phyloP scores from a whole-genome alignment of 23 tunicate species.

The Ascidia mentula region DNA sequence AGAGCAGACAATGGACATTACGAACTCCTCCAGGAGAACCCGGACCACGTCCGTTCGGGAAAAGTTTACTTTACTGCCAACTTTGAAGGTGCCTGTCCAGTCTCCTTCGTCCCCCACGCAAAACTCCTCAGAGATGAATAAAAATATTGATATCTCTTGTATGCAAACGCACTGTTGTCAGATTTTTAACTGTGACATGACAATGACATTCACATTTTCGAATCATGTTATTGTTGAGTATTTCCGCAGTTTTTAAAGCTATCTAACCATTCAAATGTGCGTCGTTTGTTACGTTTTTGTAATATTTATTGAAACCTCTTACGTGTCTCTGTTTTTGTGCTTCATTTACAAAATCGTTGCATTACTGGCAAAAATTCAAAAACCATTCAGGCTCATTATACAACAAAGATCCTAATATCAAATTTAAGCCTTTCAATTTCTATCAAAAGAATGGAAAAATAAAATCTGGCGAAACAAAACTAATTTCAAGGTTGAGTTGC shows the following conservation, averaged over 20 bases:
- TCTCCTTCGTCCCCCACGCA: conserved; percentile 21
- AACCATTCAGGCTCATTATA: too few relatives aligned
- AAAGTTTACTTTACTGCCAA: conserved; percentile 30
- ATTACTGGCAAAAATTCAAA: too few relatives aligned
- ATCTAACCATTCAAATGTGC: neutral
- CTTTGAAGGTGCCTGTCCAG: conserved; percentile 21
- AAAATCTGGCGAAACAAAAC: too few relatives aligned
- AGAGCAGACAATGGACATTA: conserved; percentile 18
- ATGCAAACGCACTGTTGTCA: neutral
- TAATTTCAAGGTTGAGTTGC: too few relatives aligned
- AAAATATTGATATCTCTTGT: neutral
- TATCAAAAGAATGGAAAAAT: too few relatives aligned
- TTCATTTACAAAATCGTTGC: too few relatives aligned
- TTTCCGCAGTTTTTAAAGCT: too few relatives aligned
- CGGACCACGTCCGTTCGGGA: conserved; percentile 21
- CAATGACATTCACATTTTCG: neutral
- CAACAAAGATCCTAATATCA: too few relatives aligned
- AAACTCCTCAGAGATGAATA: conserved; percentile 28
- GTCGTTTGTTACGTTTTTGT: too few relatives aligned
- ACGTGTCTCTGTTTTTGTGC: too few relatives aligned
- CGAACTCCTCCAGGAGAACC: conserved; percentile 37
- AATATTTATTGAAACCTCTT: too few relatives aligned
- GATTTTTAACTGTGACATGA: neutral
- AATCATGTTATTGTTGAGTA: neutral
- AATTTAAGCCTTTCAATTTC: too few relatives aligned